Base-by-base conservation (phyloP, 1,140 invertebrate species). In the Cydia splendana region DNA sequence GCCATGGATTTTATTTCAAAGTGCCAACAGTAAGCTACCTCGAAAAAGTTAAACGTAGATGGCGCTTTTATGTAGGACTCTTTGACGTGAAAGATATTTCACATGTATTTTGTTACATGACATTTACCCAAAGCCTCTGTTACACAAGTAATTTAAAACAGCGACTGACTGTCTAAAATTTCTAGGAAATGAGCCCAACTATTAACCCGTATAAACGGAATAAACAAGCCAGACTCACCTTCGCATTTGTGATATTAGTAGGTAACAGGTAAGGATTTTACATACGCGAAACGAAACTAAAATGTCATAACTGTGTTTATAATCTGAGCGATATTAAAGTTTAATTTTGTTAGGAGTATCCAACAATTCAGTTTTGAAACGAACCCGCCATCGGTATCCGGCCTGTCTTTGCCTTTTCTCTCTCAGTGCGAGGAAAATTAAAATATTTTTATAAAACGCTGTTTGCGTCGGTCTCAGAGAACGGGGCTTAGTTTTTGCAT, bases 391-490 rank as follows among this genome's bases (percentile, higher is more conserved):
- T 2, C 67, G 12, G 67, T 38, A 71, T 71, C 67, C 67, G 67
- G 30, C 34, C 30, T 38, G 34, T 71, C 67, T 71, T 30, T 38
- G 67, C 67, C 67, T 71, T 71, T 71, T 42, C 67, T 71, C 34
- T 38, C 30, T 18, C 15, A 38, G n/a, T 71, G 67, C 30, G 67
- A 71, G 24, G 67, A 71, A 71, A 71, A 71, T 71, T 71, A 71
- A 42, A 71, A 71, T 71, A 71, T 71, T 71, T 71, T 71, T 71
- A 71, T 71, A 30, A 71, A 71, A 71, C 67, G 34, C 34, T 71
- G 34, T 71, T 71, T 71, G 67, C 67, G 2, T 71, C 67, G 67
- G 30, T 42, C 67, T 45, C 34, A n/a, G 67, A 18, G 24, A 71
- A 20, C 67, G 67, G 67, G 34, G 28, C 34, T 71, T 71, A 71